phyloP scores from a whole-genome alignment of 2,797 vertebrate species.

The Sciurus vulgaris region DNA sequence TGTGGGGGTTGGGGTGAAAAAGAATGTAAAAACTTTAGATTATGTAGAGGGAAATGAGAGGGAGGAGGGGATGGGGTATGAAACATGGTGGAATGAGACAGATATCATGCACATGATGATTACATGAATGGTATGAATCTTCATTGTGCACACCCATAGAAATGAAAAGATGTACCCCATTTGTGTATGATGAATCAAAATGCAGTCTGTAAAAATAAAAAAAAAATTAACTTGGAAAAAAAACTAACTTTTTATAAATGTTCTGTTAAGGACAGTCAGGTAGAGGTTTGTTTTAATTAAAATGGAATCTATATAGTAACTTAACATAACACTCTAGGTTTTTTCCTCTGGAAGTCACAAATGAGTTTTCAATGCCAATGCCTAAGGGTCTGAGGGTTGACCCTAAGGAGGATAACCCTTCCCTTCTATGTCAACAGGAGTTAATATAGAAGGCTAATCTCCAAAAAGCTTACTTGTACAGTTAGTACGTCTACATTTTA shows the following conservation, averaged over 20 bases:
- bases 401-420: background rate
- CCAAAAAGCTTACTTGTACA: background rate
- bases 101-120: too few relatives aligned
- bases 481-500: background rate
- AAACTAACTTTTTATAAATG: background rate
- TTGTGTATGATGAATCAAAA: too few relatives aligned
- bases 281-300: background rate
- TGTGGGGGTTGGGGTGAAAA: too few relatives aligned
- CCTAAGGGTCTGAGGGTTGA: background rate
- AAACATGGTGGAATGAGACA: too few relatives aligned
- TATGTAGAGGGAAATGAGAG: too few relatives aligned
- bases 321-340: background rate
- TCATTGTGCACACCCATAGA: too few relatives aligned
- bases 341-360: background rate
- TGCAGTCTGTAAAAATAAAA: too few relatives aligned
- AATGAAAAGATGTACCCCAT: too few relatives aligned
- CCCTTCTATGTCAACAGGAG: background rate
- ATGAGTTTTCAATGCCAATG: background rate
- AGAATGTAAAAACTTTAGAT: too few relatives aligned
- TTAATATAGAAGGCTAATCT: background rate
- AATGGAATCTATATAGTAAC: background rate
- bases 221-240: background rate
- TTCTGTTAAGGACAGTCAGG: background rate
- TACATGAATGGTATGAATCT: too few relatives aligned
- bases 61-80: too few relatives aligned